phyloP scores from a whole-genome alignment of 2,888 invertebrate species.

The Orchesella flavescens region DNA sequence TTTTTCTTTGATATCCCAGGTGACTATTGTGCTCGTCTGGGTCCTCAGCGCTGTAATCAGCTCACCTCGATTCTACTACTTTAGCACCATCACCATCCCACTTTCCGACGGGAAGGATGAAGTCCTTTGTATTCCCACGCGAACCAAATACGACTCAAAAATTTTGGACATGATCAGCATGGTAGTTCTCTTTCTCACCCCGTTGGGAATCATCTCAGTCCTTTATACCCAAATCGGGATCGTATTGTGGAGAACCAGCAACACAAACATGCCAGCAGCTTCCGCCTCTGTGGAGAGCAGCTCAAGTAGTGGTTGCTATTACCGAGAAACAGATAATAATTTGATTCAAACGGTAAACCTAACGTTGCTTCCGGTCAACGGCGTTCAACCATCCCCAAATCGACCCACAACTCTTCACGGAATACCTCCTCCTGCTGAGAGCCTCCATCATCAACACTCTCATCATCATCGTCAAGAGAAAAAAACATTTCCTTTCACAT shows the following conservation, averaged over 20 bases:
- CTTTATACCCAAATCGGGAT: slow-evolving; percentile 89
- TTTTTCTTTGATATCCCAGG: slow-evolving; percentile 75
- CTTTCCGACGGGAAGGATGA: slow-evolving; percentile 79
- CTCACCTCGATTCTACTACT: slow-evolving; percentile 88
- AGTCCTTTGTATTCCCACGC: slow-evolving; percentile 83
- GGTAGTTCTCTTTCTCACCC: slow-evolving; percentile 86
- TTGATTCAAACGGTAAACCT: slow-evolving; percentile 52
- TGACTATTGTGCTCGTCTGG: slow-evolving; percentile 88
- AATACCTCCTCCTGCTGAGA: slow-evolving; percentile 35
- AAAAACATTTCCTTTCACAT: slow-evolving; percentile 20
- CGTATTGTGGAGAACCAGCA: slow-evolving; percentile 82
- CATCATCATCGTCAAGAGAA: slow-evolving; percentile 43
- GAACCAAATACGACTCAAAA: slow-evolving; percentile 85
- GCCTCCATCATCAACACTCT: not conserved
- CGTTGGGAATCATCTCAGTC: slow-evolving; percentile 84
- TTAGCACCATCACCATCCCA: slow-evolving; percentile 80
- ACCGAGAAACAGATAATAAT: slow-evolving; percentile 23
- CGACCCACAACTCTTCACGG: slow-evolving; percentile 18
- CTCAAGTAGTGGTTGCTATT: slow-evolving; percentile 52
- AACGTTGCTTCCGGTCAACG: slow-evolving; percentile 34
- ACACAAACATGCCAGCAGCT: slow-evolving; percentile 60
- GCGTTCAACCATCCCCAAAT: slow-evolving; percentile 1
- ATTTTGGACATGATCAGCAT: slow-evolving; percentile 87
- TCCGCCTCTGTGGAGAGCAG: slow-evolving; percentile 62
- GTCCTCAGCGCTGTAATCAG: slow-evolving; percentile 87